A percentile compares a stretch with the other conserved stretches of the same genome.
Conservation (phyloP, 2,113 vertebrate species). For the Bubalus kerabau region DNA sequence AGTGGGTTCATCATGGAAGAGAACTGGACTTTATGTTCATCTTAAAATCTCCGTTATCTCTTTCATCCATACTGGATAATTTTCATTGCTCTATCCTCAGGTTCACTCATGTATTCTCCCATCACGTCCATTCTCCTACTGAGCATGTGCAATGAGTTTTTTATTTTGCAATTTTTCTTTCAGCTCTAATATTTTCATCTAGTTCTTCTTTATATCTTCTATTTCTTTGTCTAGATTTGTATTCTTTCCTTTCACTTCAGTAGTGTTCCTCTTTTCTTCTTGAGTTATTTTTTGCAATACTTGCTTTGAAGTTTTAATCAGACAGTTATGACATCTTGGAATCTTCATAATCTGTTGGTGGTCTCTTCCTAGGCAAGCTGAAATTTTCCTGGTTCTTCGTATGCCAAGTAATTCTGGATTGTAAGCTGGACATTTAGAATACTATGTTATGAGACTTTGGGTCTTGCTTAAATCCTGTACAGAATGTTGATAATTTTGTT, state of each 20-base stretch:
- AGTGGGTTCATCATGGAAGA: neutral
- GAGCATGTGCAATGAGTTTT: neutral
- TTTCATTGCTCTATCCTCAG: neutral
- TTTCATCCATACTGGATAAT: neutral
- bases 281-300: neutral
- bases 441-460: neutral
- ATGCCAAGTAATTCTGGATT: neutral
- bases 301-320: neutral
- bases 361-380: neutral
- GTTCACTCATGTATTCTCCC: neutral
- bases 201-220: neutral
- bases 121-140: fast-evolving
- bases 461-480: neutral
- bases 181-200: neutral
- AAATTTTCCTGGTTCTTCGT: neutral
- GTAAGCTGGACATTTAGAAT: no score
- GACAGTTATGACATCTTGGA: neutral
- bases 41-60: neutral
- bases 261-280: neutral
- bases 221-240: neutral
- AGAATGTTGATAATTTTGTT: neutral
- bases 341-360: neutral
- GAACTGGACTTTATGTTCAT: neutral
- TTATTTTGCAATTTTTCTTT: neutral
- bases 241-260: neutral